Percentiles rank a stretch among this genome's conserved stretches.
These are phyloP conservation scores for Drosophila stalkeri DNA, from an alignment of 2,888 invertebrate species.

Conservation along the genomic window DNA sequence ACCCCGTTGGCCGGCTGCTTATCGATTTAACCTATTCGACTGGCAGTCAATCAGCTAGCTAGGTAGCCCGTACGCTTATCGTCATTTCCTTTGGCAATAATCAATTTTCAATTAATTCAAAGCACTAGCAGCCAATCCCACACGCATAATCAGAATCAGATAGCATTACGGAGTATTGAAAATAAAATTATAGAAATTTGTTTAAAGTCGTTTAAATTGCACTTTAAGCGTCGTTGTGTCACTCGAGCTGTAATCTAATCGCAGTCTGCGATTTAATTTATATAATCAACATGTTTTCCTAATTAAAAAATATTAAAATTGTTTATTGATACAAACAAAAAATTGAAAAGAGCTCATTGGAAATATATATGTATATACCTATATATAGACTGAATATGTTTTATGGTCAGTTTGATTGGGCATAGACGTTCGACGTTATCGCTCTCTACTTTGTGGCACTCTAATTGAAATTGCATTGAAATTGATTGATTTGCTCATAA, in stretches of 20 bases:
- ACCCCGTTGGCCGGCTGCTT: constrained; percentile 39
- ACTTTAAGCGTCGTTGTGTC: constrained; percentile 79
- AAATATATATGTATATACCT: not conserved
- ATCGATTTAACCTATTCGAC: constrained; percentile 17
- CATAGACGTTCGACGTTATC: constrained; percentile 38
- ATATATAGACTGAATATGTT: constrained; percentile 15
- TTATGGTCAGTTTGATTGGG: constrained; percentile 64
- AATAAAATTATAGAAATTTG: constrained; percentile 73
- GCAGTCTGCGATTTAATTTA: constrained; percentile 79
- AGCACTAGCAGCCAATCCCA: constrained; percentile 28
- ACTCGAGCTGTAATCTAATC: constrained; percentile 78
- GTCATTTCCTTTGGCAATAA: constrained; percentile 64
- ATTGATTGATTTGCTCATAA: constrained; percentile 78
- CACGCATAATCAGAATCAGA: constrained; percentile 35
- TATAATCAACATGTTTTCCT: constrained; percentile 82
- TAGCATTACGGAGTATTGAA: constrained; percentile 24
- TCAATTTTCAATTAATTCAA: constrained; percentile 83
- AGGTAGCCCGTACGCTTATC: constrained; percentile 41
- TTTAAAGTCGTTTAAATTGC: constrained; percentile 81
- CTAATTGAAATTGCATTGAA: constrained; percentile 81
- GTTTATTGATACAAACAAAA: constrained; percentile 59
- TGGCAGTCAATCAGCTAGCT: not conserved
- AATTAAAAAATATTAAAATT: constrained; percentile 83
- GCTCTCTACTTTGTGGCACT: constrained; percentile 41
- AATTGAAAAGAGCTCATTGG: not conserved